Conservation (phyloP, 1,140 invertebrate species). For the Sesamia nonagrioides region DNA sequence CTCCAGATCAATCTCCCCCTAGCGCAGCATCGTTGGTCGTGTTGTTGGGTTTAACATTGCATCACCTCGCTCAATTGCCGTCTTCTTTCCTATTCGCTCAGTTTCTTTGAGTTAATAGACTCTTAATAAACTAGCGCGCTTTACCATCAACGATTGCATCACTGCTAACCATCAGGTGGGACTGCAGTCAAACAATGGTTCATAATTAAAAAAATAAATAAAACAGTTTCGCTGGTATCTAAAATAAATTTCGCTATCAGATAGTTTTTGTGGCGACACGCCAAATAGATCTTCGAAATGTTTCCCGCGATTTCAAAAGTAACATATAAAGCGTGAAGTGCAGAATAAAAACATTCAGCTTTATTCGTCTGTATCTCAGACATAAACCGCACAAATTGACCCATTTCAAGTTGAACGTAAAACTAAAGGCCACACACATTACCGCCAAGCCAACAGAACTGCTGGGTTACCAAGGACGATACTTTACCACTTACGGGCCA, state of each 20-base stretch:
- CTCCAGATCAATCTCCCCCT: too few relatives aligned
- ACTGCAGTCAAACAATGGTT: too few relatives aligned
- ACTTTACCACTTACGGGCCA: conserved; percentile 47
- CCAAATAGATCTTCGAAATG: conserved; percentile 18
- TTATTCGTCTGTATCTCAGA: conserved; percentile 46
- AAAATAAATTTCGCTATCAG: conserved; percentile 1
- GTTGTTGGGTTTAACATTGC: too few relatives aligned
- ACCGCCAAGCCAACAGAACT: not conserved
- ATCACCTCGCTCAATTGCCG: too few relatives aligned
- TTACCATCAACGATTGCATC: too few relatives aligned
- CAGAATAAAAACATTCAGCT: conserved; percentile 40
- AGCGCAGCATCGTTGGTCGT: too few relatives aligned
- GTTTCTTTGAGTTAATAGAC: too few relatives aligned
- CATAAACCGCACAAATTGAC: conserved; percentile 46
- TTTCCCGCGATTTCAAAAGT: conserved; percentile 9
- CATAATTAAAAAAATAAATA: too few relatives aligned
- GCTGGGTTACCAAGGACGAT: conserved; percentile 26
- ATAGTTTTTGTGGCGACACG: conserved; percentile 27
- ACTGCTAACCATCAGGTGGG: too few relatives aligned
- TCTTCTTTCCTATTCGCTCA: too few relatives aligned
- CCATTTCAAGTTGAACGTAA: conserved; percentile 49
- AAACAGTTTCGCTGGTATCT: not conserved
- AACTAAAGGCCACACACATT: conserved; percentile 49
- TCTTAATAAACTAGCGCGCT: too few relatives aligned
- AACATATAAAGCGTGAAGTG: conserved; percentile 35